Evolutionary conservation across 1,140 invertebrate genomes (phyloP), one percentile per base, ranked within the genome.

Genomic region (Latrodectus geometricus): DNA sequence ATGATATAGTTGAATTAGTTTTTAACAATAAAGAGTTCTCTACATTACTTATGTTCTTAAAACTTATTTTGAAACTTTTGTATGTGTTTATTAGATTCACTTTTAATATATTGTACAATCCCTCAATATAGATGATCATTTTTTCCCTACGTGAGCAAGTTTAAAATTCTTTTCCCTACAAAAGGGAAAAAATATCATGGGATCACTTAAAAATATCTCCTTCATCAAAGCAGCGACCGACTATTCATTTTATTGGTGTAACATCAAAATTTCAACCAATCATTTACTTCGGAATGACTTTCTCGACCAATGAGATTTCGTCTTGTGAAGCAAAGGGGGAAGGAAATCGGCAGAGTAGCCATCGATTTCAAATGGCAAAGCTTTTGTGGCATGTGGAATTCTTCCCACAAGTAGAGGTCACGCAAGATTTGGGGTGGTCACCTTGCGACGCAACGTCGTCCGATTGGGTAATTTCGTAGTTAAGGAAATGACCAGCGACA

Each of bases 381-480:
- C 77, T 50, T 49, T 73, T 23, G 21, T 20, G 17, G 52, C 78
- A 80, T 68, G 66, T 80, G 78, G 66, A 80, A 73, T 61, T 14
- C 17, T 83, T 83, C 80, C 56, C 80, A 83, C 80, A 74, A 50
- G 35, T 74, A 49, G 23, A 3, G 21, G 21, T 4, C 69, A 73
- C 69, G 69, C 69, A 74, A 74, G 23, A 14, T 48, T 23, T 21
- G 56, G 70, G 80, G 70, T 74, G 69, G 80, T 66, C 69, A 61
- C 54, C 20, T 70, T 81, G 23, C 49, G 69, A 65, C 69, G 80
- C 80, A 74, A 70, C 70, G 69, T 14, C 70, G 68, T 74, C 21
- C 35, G 54, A 74, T 74, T 83, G 80, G 80, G 35, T 83, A 83
- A 83, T 74, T 83, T n/a, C 21, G 48, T 20, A 9, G 75, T 61